Percentiles rank a stretch among this genome's conserved stretches.
Evolutionary conservation across 1,140 invertebrate genomes (phyloP).

Genomic region (Elymnias hypermnestra): DNA sequence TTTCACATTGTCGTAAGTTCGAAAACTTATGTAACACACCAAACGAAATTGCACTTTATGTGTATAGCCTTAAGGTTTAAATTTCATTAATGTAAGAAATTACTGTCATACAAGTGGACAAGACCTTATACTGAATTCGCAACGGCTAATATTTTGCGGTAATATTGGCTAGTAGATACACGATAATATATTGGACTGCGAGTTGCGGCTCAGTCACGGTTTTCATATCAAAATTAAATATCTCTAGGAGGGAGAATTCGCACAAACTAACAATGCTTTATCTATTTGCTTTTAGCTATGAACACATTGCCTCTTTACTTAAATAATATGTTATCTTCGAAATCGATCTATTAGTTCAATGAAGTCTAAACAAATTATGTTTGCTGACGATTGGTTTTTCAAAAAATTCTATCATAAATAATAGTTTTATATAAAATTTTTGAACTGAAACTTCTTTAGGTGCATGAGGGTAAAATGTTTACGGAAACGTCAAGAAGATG

Average conservation of each 20-base stretch:
- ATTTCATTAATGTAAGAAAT: too few relatives aligned
- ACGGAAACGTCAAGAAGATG: too few relatives aligned
- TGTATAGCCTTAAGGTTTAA: conserved; percentile 6
- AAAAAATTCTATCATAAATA: too few relatives aligned
- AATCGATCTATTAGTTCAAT: too few relatives aligned
- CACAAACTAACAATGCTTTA: conserved; percentile 25
- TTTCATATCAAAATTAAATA: conserved; percentile 72
- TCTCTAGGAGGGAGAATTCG: conserved; percentile 42
- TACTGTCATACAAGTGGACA: too few relatives aligned
- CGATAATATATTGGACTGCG: conserved; percentile 58
- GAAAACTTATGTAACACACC: not conserved
- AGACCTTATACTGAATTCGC: conserved; percentile 53
- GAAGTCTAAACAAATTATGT: too few relatives aligned
- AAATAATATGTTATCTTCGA: too few relatives aligned
- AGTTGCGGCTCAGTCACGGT: conserved; percentile 46
- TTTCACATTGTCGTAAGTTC: conserved; percentile 31
- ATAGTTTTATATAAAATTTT: too few relatives aligned
- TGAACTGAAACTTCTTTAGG: too few relatives aligned
- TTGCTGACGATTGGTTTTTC: too few relatives aligned
- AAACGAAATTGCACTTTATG: conserved; percentile 17
- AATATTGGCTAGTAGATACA: conserved; percentile 62
- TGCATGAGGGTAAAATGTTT: too few relatives aligned
- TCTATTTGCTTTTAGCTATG: conserved; percentile 21
- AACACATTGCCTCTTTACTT: conserved; percentile 19
- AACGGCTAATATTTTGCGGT: conserved; percentile 68